phyloP scores from a whole-genome alignment of 2,888 invertebrate genomes.

The Chaetoderma sp. region DNA sequence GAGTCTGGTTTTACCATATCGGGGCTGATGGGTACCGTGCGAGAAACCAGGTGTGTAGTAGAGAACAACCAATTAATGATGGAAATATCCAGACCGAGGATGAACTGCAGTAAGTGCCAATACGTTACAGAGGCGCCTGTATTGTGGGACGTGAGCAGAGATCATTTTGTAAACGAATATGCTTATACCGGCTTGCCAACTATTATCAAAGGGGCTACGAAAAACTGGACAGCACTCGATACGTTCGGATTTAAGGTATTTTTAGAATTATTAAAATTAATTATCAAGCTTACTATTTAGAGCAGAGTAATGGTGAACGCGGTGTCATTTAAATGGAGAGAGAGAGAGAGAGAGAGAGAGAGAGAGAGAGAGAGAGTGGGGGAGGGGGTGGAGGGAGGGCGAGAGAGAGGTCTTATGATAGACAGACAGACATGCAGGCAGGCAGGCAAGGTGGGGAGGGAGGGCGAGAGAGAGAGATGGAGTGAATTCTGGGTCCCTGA shows the following conservation, averaged over 20 bases:
- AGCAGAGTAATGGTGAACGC: too few relatives aligned
- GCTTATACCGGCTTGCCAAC: conserved; percentile 86
- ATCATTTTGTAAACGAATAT: conserved; percentile 77
- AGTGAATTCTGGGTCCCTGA: too few relatives aligned
- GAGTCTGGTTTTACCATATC: not conserved
- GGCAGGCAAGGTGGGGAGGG: too few relatives aligned
- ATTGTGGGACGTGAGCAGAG: conserved; percentile 69
- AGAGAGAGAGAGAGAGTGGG: too few relatives aligned
- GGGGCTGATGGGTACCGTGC: not conserved
- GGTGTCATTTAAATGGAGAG: too few relatives aligned
- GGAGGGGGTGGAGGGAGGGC: too few relatives aligned
- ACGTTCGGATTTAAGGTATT: conserved; percentile 58
- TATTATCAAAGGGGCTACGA: conserved; percentile 81
- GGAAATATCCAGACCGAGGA: conserved; percentile 87
- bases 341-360: too few relatives aligned
- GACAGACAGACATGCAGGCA: too few relatives aligned
- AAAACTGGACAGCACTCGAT: conserved; percentile 82
- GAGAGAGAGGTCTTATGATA: too few relatives aligned
- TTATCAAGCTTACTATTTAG: too few relatives aligned
- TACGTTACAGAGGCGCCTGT: conserved; percentile 78
- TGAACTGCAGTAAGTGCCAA: conserved; percentile 83
- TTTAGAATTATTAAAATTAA: conserved; percentile 51
- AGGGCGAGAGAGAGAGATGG: too few relatives aligned
- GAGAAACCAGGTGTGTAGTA: conserved; percentile 78
- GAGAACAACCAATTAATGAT: conserved; percentile 87